Evolutionary conservation across 2,113 vertebrate species (phyloP), one percentile per base, ranked within the genome.

Genomic region (Campylorhamphus procurvoides): DNA sequence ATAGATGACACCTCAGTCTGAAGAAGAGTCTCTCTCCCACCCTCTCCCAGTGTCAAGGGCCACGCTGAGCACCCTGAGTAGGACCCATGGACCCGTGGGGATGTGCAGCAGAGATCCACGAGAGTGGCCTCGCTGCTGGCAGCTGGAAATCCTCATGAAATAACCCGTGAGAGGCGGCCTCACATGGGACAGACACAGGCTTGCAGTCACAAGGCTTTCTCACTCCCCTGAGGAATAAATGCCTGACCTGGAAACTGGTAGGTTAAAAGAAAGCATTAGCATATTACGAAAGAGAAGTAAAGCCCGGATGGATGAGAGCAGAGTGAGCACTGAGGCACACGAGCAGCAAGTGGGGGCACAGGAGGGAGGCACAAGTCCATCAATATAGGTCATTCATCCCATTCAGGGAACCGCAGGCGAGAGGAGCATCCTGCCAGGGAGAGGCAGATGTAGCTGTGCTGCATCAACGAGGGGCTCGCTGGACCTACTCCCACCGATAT

Each of bases 181-280:
- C 87, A 87, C 84, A 50, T 53, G 94, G 81, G 91, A 62, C 49
- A 62, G 53, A 76, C 4, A 1, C 62, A 39, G 67, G 84, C 81
- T 73, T 58, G 84, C 66, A 74, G 62, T 87, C 91, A 93, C 78
- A 91, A 71, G 87, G 66, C 71, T 83, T 19, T 42, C 84, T 47
- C 66, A 71, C 59, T 83, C 55, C 71, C 53, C 47, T 35, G 49
- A 63, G 95, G 78, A 85, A 35, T 42, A 66, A 87, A 80, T 0
- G 29, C 59, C 89, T 97, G 93, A 94, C 93, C 91, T 85, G 95
- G 89, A 94, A 95, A 96, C 78, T 39, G 84, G 74, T 37, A 85
- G 86, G 91, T 83, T 83, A 80, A 91, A 94, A 90, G 78, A 63
- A 88, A 87, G 18, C 25, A 77, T 87, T 66, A 77, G 58, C 29